Evolutionary conservation across 2,888 invertebrate species (phyloP), one percentile per base, ranked within the genome.

Genomic region (Muschampia plurimacula): DNA sequence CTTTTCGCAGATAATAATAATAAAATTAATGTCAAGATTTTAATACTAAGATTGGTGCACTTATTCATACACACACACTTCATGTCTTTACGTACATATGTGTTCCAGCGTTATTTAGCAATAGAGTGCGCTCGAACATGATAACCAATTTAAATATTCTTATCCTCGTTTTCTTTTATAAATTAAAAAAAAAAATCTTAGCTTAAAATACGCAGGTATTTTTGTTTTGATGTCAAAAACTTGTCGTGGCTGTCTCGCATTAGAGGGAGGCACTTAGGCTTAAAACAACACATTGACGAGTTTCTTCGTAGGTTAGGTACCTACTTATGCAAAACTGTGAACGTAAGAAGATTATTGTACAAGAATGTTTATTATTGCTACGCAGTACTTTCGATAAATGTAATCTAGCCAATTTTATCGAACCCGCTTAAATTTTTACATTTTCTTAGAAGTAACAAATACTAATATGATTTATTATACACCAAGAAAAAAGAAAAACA

Each of bases 181-280:
- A 12, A 44, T 49, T 49, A n/a, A 49, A 1, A 1, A 4, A 57
- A 57, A 4, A 59, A 59, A 36, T 13, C 22, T 22, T n/a, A 52
- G n/a, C 1, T 2, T 12, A 12, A 65, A 46, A 28, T 46, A 49
- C 9, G 39, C 52, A 12, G 13, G 36, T 9, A 22, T 57, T 28
- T 55, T 57, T 65, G 55, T 57, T 67, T 67, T 55, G n/a, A 39
- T 28, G 13, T 57, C 67, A 57, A 67, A 44, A 67, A 67, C 67
- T 68, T 68, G 7, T 12, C 44, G 28, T 52, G 10, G 52, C 22
- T 55, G 12, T 65, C 46, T 44, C 32, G 44, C 70, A 7, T 59
- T 59, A 28, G 13, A 65, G 49, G 13, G 46, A 71, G 66, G 59
- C 60, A 66, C 66, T 66, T 77, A 78, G 75, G 77, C 76, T 77